phyloP scores from a whole-genome alignment of 1,140 invertebrate species.

The Steinernema feltiae region DNA sequence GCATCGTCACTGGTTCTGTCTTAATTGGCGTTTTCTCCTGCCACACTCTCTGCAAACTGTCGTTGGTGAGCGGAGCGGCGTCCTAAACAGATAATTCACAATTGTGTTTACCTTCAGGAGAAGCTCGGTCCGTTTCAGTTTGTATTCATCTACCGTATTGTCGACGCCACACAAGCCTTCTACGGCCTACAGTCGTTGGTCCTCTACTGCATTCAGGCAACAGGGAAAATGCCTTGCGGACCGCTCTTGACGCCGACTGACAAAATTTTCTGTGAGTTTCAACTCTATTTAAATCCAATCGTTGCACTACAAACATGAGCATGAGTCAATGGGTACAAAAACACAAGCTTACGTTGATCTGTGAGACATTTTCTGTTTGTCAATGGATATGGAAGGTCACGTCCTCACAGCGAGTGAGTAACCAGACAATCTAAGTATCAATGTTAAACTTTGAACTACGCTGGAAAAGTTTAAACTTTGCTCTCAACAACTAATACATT shows the following conservation, averaged over 20 bases:
- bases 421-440: too few relatives aligned
- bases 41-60: neutral
- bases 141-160: neutral
- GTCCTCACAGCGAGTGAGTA: too few relatives aligned
- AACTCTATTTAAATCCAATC: neutral
- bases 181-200: constrained; percentile 7
- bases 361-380: too few relatives aligned
- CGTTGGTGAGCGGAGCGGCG: neutral
- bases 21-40: neutral
- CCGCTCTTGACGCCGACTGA: neutral
- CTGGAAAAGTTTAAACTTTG: too few relatives aligned
- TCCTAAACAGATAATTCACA: neutral
- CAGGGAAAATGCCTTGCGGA: neutral
- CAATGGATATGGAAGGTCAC: too few relatives aligned
- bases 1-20: neutral
- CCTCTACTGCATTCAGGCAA: neutral
- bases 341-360: too few relatives aligned
- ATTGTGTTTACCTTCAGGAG: neutral
- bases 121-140: neutral
- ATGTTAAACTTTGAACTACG: too few relatives aligned
- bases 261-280: constrained; percentile 3
- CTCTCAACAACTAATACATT: too few relatives aligned
- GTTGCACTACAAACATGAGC: neutral
- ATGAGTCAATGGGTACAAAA: too few relatives aligned
- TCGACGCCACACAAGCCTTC: neutral